Evolutionary conservation across 37 sponge, comb jelly and placozoan species (phyloP).

Genomic region (Haliclona indistincta): DNA sequence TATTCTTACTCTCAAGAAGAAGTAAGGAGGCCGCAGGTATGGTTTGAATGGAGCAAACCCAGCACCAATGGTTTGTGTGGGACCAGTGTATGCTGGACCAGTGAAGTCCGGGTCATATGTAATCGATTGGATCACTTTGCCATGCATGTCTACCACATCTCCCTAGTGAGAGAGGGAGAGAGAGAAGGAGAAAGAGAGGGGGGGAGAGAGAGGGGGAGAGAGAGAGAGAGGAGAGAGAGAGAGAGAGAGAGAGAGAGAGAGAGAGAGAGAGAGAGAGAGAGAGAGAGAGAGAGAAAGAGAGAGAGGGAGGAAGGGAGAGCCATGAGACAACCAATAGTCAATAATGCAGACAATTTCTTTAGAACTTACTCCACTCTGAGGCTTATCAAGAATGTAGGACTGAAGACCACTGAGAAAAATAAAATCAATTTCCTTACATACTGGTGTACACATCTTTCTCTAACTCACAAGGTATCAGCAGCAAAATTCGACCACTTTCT

Average conservation of each 20-base stretch:
- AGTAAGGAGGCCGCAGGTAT: slow-evolving; percentile 74
- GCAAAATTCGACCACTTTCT: slow-evolving; percentile 57
- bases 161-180: slow-evolving; percentile 46
- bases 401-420: slow-evolving; percentile 55
- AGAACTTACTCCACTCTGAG: slow-evolving; percentile 74
- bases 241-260: slow-evolving; percentile 11
- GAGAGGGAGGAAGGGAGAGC: not conserved
- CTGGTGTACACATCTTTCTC: not conserved
- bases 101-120: slow-evolving; percentile 28
- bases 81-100: slow-evolving; percentile 66
- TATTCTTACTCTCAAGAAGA: slow-evolving; percentile 67
- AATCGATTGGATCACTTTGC: slow-evolving; percentile 38
- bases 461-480: slow-evolving; percentile 71
- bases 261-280: slow-evolving; percentile 19
- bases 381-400: slow-evolving; percentile 83
- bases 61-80: slow-evolving; percentile 62
- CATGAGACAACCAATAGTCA: not conserved
- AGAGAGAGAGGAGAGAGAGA: not conserved
- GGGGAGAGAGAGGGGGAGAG: not conserved
- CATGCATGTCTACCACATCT: slow-evolving; percentile 69
- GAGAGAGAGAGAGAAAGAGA: slow-evolving; percentile 14
- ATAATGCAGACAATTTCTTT: not conserved
- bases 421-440: not conserved
- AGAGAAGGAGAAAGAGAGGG: not conserved
- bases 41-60: slow-evolving; percentile 92